phyloP scores from a whole-genome alignment of 2,888 invertebrate genomes.

The Harpalus rubripes region DNA sequence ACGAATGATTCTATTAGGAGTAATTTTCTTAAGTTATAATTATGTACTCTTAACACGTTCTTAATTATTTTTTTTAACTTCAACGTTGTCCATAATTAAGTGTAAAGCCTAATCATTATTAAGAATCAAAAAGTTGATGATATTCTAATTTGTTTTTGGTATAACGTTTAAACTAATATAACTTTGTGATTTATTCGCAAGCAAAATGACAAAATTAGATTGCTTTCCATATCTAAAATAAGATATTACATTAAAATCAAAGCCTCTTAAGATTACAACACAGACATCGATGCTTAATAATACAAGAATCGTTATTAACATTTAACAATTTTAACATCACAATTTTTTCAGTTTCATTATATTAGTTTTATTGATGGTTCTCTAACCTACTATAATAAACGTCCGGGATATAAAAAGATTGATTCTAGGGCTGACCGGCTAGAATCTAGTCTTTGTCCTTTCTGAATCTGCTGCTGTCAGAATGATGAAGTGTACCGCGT shows the following conservation, averaged over 20 bases:
- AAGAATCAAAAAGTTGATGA: background rate
- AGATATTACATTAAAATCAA: background rate
- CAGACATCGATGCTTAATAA: too few relatives aligned
- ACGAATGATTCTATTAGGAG: constrained; percentile 32
- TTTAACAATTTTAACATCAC: too few relatives aligned
- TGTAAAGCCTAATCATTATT: background rate
- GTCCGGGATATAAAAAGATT: background rate
- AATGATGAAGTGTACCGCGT: constrained; percentile 16
- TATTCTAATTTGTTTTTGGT: background rate
- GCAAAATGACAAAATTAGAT: background rate
- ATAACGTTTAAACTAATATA: constrained; percentile 3
- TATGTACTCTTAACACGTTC: constrained; percentile 3
- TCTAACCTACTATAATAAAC: background rate
- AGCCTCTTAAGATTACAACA: background rate
- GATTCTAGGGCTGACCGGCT: background rate
- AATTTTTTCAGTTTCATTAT: too few relatives aligned
- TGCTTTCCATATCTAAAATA: background rate
- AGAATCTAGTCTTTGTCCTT: background rate
- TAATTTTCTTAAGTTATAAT: constrained; percentile 29
- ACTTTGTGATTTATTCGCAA: background rate
- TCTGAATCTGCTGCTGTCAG: constrained; percentile 16
- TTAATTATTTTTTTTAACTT: constrained; percentile 11
- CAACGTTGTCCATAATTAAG: background rate
- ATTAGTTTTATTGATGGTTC: background rate
- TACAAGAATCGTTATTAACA: too few relatives aligned